Evolutionary conservation across 2,797 vertebrate species (phyloP), one percentile per base, ranked within the genome.

Genomic region (Lophius americanus): DNA sequence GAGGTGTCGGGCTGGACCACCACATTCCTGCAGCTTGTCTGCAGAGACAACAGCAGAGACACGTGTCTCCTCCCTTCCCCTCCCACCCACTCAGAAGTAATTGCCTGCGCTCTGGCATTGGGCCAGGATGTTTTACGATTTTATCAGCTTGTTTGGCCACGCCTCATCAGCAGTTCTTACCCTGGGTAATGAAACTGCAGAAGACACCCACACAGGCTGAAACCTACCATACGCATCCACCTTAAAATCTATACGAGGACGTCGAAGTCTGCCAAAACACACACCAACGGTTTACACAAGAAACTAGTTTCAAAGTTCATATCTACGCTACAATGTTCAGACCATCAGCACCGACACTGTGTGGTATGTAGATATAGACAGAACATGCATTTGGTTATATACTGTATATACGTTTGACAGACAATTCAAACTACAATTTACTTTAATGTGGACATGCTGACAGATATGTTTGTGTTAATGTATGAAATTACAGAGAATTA

Each of bases 141-240:
- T 83, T 88, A 85, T 91, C 86, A 91, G 78, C 73, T 77, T 73
- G 67, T 91, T 79, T 68, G 71, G 73, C 82, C 83, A 68, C 71
- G 64, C 83, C 74, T 89, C 67, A 84, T 85, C 83, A 81, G 80
- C 85, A 83, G 75, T 91, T 73, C 60, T 76, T 74, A 37, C 68
- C 66, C 67, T 61, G 41, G 51, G 63, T 88, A 91, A 88, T 89
- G 85, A 89, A 91, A 89, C 61, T 69, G 78, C 66, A 79, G 81
- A 74, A 54, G 56, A 80, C 75, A 49, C 80, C 55, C 73, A 74
- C 43, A 68, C 7, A 43, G 46, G 6, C 54, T 12, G 39, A 43
- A 64, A 76, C 36, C 38, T 67, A 8, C 66, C 6, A 61, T 35
- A 60, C 43, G 71, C 69, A 69, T 62, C 48, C 62, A 79, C 60